Evolutionary conservation across 2,113 vertebrate genomes (phyloP), one percentile per base, ranked within the genome.

Genomic region (Willisornis vidua): DNA sequence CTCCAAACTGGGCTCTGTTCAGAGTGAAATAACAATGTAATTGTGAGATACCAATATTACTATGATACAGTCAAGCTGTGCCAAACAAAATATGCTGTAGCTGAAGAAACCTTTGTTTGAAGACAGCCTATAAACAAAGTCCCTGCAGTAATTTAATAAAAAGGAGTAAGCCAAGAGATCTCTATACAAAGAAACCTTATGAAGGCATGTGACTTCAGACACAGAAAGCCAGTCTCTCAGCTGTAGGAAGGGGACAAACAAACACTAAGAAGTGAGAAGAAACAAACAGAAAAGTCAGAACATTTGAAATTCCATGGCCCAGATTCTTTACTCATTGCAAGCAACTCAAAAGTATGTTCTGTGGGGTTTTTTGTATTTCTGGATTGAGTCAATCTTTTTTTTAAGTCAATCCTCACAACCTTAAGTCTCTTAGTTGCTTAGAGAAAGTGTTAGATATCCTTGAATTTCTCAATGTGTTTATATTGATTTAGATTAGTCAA

Each of bases 351-450:
- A 48, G 8, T 28, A 28, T 22, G 3, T 59, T 75, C 41, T 65
- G 29, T 23, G n/a, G 1, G 6, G 1, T 0, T 6, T 59, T 59
- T 49, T 67, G 4, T 74, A 61, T 26, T 77, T 84, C 35, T 22
- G 13, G 35, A 81, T 78, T 28, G 55, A 58, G 23, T 14, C 4
- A 72, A 6, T 66, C 7, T 70, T 55, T 74, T 74, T 58, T 63
- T 78, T n/a, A 43, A 68, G 23, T 39, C 35, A 89, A 1, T 81
- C 26, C 19, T 74, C 16, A 24, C 17, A 52, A 4, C 5, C 11
- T 35, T 14, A 59, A 43, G 11, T 81, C 68, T 70, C 14, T 20
- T 46, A 48, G 28, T 14, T 88, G 51, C 12, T 63, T 37, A 81
- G 20, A 76, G 54, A 87, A 84, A 41, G 9, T 61, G 48, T 86